Conservation (phyloP, 2,888 invertebrate genomes). For the Andrena fulva region DNA sequence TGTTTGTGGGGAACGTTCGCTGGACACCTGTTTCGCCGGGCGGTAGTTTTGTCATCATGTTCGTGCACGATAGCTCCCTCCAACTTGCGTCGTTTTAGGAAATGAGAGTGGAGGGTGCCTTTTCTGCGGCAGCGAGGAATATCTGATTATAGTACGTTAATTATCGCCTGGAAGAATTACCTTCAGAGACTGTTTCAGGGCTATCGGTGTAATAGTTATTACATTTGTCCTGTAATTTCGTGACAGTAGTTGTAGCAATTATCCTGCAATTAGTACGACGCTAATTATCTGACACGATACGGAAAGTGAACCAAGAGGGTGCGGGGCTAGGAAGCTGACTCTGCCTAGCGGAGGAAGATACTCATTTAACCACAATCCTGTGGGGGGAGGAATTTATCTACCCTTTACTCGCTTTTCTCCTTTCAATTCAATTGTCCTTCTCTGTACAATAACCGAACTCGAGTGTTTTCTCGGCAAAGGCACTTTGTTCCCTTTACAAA, state of each 20-base stretch:
- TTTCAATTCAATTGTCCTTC: conserved; percentile 41
- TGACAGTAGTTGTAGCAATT: conserved; percentile 34
- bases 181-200: too few species aligned
- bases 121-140: background rate
- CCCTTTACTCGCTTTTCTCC: conserved; percentile 9
- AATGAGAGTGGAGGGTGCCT: background rate
- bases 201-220: conserved; percentile 31
- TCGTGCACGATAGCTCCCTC: too few species aligned
- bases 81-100: background rate
- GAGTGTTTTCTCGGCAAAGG: conserved; percentile 43
- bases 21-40: background rate
- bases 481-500: conserved; percentile 51
- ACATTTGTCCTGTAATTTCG: conserved; percentile 31
- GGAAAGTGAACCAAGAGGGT: conserved; percentile 22
- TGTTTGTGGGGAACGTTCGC: conserved; percentile 1
- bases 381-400: conserved; percentile 44
- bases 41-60: too few species aligned
- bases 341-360: conserved; percentile 6
- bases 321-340: conserved; percentile 6
- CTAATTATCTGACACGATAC: conserved; percentile 34
- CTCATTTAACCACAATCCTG: conserved; percentile 41
- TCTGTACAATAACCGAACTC: conserved; percentile 38
- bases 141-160: background rate
- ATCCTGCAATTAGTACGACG: conserved; percentile 30
- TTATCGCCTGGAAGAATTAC: too few species aligned